Base-by-base conservation (phyloP, 2,888 invertebrate species). In the Leucozona laternaria region DNA sequence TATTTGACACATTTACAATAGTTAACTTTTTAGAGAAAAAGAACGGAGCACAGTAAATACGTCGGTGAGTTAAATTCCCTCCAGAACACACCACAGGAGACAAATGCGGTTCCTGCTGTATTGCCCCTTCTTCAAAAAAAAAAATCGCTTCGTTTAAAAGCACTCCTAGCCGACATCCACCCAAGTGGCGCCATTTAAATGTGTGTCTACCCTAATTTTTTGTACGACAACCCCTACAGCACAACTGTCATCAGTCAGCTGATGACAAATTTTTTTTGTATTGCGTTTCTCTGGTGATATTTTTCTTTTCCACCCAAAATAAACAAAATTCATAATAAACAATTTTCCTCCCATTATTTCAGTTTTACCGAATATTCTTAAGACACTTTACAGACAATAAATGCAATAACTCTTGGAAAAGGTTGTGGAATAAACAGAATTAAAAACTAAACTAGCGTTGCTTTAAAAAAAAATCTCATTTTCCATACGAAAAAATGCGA, bases 311-410 rank as follows among this genome's bases (percentile, higher is more conserved):
- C 31, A 34, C 11, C 10, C 57, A 34, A 37, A 58, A 58, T 20
- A 58, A 60, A 22, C 37, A 37, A 15, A 37, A 11, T 34, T 31
- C 11, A 40, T 40, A 60, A 60, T n/a, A 60, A 60, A 22, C 60
- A 60, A 53, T 22, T 60, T 60, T 22, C 15, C 15, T n/a, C 15
- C 6, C 5, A 31, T 13, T 2, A 7, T 37, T 37, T 15, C 7
- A 22, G 6, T 34, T 53, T 2, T 15, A 25, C 15, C 2, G 15
- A 53, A 4, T 15, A n/a, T 53, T 53, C 15, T 4, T 7, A 53
- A 25, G 2, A 53, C 11, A 53, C 13, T 25, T 53, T 15, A 20
- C 1, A 7, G 3, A 53, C 25, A 6, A 53, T 25, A 25, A 22
- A 15, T 25, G 1, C 7, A 53, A 13, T 6, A 50, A 25, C 22